Evolutionary conservation across 2,888 invertebrate genomes (phyloP).

Genomic region (Himalopsyche anomala): DNA sequence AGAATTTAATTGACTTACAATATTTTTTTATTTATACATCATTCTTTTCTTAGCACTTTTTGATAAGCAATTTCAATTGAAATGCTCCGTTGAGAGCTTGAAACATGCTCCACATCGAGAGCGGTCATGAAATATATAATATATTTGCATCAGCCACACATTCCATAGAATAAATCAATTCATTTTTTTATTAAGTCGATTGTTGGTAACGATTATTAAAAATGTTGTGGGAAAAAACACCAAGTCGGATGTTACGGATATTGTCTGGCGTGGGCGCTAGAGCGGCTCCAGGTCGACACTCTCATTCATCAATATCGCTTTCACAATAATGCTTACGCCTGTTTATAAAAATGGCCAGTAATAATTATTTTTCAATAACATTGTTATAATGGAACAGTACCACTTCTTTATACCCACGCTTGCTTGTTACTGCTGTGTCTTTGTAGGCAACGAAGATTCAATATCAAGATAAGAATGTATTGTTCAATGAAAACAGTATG

Average conservation of each 20-base stretch:
- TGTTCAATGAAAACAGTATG: conserved; percentile 21
- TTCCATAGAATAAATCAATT: too few relatives aligned
- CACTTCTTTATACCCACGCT: conserved; percentile 54
- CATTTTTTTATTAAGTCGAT: too few relatives aligned
- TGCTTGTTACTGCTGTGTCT: conserved; percentile 49
- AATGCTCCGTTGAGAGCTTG: too few relatives aligned
- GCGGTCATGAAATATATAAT: too few relatives aligned
- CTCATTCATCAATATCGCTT: conserved; percentile 61
- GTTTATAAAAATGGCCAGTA: conserved; percentile 57
- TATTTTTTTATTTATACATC: too few relatives aligned
- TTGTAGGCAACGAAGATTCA: conserved; percentile 57
- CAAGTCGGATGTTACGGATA: conserved; percentile 55
- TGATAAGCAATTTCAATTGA: too few relatives aligned
- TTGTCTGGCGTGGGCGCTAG: conserved; percentile 61
- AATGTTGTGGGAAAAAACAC: conserved; percentile 49
- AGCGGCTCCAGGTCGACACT: conserved; percentile 49
- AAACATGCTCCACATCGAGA: too few relatives aligned
- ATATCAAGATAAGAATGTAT: conserved; percentile 59
- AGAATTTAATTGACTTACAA: too few relatives aligned
- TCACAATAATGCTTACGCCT: conserved; percentile 49
- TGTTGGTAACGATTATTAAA: neutral
- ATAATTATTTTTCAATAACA: conserved; percentile 64
- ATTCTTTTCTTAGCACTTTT: too few relatives aligned
- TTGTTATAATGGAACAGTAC: conserved; percentile 53
- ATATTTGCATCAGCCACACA: too few relatives aligned